Base-by-base conservation (phyloP, 2,113 vertebrate species). In the Thomomys bottae region DNA sequence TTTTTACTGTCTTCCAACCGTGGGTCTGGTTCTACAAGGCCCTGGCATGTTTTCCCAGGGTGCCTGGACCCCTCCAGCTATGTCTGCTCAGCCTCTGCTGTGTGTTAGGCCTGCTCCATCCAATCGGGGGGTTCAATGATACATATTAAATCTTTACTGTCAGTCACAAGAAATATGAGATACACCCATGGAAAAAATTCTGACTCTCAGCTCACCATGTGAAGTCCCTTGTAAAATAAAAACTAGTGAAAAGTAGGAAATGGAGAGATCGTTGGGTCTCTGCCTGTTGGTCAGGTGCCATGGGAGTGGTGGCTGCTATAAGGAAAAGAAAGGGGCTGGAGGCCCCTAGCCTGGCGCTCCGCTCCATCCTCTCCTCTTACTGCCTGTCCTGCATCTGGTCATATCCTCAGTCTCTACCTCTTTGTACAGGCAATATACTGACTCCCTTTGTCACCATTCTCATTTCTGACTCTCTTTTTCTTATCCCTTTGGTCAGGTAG, bases 281-380 rank as follows among this genome's bases (percentile, higher is more conserved):
- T 18, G 36, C 26, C 18, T 38, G 6, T 45, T 49, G 15, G 64
- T 10, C 59, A 7, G 15, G 36, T 20, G 34, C 75, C 59, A 4
- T 12, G 61, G 30, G 40, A 70, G 34, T n/a, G 61, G 66, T 8
- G n/a, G 32, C 12, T 8, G 6, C 24, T 45, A 34, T 20, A 0
- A 15, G 66, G 17, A 70, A 2, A 63, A 73, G 2, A 38, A 83
- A 71, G 0, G 63, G 10, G 32, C 9, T 1, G 36, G 79, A 34
- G 14, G 9, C 1, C 12, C 4, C 0, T 2, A 0, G 2, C 36
- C 34, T 57, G 36, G 38, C 23, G 5, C 5, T 38, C 8, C 34
- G 36, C 66, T 34, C 30, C 54, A 6, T 34, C n/a, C 63, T 89
- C n/a, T 79, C 26, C 4, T 38, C 32, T 23, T 36, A 0, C 11